Evolutionary conservation across 2,113 vertebrate genomes (phyloP).

Genomic region (Gymnarchus niloticus): DNA sequence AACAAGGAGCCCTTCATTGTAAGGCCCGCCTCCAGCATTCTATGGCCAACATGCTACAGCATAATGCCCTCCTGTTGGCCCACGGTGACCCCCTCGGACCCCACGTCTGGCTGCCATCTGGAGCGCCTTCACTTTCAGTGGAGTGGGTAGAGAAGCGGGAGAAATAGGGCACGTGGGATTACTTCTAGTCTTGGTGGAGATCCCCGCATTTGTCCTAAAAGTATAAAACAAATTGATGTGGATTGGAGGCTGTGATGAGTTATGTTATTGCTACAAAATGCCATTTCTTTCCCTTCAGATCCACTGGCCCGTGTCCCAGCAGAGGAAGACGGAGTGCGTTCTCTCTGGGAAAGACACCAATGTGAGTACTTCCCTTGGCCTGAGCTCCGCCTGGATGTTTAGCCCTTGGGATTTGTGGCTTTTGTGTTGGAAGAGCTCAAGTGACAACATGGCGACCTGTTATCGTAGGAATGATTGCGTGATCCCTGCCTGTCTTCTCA

Average conservation of each 20-base stretch:
- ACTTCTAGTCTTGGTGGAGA: constrained; percentile 44
- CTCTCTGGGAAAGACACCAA: constrained; percentile 91
- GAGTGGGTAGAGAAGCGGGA: constrained; percentile 34
- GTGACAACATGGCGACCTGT: constrained; percentile 2
- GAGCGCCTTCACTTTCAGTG: constrained; percentile 25
- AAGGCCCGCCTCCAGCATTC: constrained; percentile 46
- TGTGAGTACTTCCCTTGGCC: constrained; percentile 65
- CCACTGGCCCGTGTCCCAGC: constrained; percentile 89
- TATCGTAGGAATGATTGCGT: not conserved
- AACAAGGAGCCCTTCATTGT: constrained; percentile 94
- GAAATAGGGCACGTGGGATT: constrained; percentile 41
- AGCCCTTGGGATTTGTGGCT: constrained; percentile 5
- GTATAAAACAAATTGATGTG: constrained; percentile 45
- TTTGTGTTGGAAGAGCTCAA: not conserved
- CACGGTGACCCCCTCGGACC: not conserved
- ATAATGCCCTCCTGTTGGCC: not conserved
- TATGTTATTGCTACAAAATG: constrained; percentile 41
- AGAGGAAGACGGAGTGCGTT: constrained; percentile 87
- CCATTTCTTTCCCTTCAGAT: constrained; percentile 65
- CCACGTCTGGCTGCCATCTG: constrained; percentile 1
- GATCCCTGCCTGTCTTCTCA: not conserved
- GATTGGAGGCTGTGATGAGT: constrained; percentile 28
- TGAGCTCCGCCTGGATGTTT: not conserved
- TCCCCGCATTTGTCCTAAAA: constrained; percentile 33
- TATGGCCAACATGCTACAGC: not conserved